These are phyloP conservation scores for Phoronis australis DNA, from an alignment of 2,888 invertebrate genomes.

Conservation along the genomic window DNA sequence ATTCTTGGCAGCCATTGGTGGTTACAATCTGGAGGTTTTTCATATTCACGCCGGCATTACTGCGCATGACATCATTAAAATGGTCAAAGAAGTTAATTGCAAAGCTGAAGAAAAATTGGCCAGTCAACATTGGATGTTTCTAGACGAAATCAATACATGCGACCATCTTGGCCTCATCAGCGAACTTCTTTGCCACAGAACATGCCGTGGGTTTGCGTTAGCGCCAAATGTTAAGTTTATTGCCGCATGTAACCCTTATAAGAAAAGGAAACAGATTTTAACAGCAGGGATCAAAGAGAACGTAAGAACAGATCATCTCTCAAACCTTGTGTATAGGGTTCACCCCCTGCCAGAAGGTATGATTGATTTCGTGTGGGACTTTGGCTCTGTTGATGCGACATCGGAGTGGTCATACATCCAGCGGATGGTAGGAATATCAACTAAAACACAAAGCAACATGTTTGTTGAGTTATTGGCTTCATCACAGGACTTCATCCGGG, in stretches of 20 bases:
- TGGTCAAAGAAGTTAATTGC: not conserved
- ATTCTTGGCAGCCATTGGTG: slow-evolving; percentile 3
- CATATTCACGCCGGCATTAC: slow-evolving; percentile 6
- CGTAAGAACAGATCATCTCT: slow-evolving; percentile 5
- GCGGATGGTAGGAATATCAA: slow-evolving; percentile 5
- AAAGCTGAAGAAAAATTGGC: too few species aligned
- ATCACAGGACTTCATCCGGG: slow-evolving; percentile 4
- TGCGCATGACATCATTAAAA: not conserved
- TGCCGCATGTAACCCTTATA: slow-evolving; percentile 11
- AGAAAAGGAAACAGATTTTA: slow-evolving; percentile 1
- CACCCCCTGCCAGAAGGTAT: slow-evolving; percentile 11
- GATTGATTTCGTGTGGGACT: slow-evolving; percentile 13
- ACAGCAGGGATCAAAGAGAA: slow-evolving; percentile 6
- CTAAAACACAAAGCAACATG: not conserved
- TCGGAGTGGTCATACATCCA: slow-evolving; percentile 10
- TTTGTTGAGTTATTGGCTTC: slow-evolving; percentile 1
- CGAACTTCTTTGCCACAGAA: slow-evolving; percentile 3
- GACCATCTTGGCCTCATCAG: slow-evolving; percentile 9
- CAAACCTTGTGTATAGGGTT: slow-evolving; percentile 10
- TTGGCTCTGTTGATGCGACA: slow-evolving; percentile 3
- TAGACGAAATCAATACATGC: slow-evolving; percentile 13
- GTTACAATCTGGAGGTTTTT: not conserved
- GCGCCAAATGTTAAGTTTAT: slow-evolving; percentile 3
- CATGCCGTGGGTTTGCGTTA: not conserved
- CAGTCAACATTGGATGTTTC: too few species aligned